Conservation (phyloP, 1,140 invertebrate genomes). For the Drosophila parabipectinata region DNA sequence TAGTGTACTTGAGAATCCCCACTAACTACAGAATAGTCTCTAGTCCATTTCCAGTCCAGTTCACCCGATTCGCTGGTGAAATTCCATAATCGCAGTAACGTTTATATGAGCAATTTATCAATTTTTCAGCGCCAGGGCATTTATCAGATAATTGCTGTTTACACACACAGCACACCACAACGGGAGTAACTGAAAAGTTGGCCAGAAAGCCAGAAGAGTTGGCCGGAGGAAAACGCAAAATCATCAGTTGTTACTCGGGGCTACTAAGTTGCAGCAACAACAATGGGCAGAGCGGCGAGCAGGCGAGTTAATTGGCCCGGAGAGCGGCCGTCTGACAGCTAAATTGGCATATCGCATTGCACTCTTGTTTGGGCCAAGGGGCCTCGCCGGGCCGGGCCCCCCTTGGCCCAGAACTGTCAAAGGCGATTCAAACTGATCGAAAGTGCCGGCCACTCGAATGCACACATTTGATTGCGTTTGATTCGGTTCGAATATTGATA, state of each 20-base stretch:
- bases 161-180: conserved; percentile 59
- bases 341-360: conserved; percentile 80
- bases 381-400: not conserved
- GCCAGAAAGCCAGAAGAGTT: not conserved
- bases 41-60: not conserved
- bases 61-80: conserved; percentile 5
- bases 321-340: conserved; percentile 77
- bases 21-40: not conserved
- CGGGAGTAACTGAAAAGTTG: not conserved
- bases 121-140: conserved; percentile 77
- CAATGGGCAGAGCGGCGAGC: conserved; percentile 43
- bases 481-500: conserved; percentile 44
- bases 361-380: conserved; percentile 17
- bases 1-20: conserved; percentile 22
- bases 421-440: conserved; percentile 57
- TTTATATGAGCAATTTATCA: conserved; percentile 80
- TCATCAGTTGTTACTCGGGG: conserved; percentile 70
- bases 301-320: conserved; percentile 73
- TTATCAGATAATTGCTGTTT: conserved; percentile 81
- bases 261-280: conserved; percentile 71
- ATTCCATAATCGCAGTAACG: conserved; percentile 76
- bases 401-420: conserved; percentile 50
- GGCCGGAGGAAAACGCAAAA: conserved; percentile 68
- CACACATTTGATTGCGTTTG: conserved; percentile 36
- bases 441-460: conserved; percentile 18